Base-by-base conservation (phyloP, 2,113 vertebrate genomes). In the Condylura cristata region DNA sequence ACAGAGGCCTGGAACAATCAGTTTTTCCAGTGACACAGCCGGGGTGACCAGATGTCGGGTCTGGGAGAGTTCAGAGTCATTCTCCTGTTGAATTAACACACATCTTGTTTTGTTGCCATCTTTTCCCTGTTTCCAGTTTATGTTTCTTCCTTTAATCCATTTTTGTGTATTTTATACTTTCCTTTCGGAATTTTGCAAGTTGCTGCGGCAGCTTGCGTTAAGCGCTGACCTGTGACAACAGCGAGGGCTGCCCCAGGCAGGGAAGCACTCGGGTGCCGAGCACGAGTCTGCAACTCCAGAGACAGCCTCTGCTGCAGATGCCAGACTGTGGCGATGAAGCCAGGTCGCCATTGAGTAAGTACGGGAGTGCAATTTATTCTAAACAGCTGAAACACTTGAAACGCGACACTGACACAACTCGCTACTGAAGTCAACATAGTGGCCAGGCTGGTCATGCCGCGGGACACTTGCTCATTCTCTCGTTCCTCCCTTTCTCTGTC, bases 341-440 rank as follows among this genome's bases (percentile, higher is more conserved):
- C 1, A 74, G 37, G 26, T 95, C 71, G 39, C 28, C 1, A 14
- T 70, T 91, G 86, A 79, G 71, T 44, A 51, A 90, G 83, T n/a
- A 71, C 65, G 85, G 34, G 0, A 68, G 53, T 53, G 8, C 81
- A 11, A 41, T 0, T 89, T 30, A 0, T 79, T 71, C 14, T 61
- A 86, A 53, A 44, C 53, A 70, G 22, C 81, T 60, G 17, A 0
- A 91, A 6, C 39, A 80, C 53, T 93, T 83, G n/a, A 72, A 96
- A 86, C 72, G 37, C 20, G 94, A 94, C 94, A 41, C 89, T 95
- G 48, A 91, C 92, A 94, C 89, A 56, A 81, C n/a, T 60, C 66
- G 26, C 12, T 3, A 76, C 13, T 9, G 89, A 86, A 91, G 84
- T 79, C 86, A 91, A 86, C 70, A 63, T 79, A 89, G 89, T 68